Percentiles rank a stretch among this genome's conserved stretches.
These are phyloP conservation scores for Cheiracanthium punctorium DNA, from an alignment of 2,888 invertebrate species.

Conservation along the genomic window DNA sequence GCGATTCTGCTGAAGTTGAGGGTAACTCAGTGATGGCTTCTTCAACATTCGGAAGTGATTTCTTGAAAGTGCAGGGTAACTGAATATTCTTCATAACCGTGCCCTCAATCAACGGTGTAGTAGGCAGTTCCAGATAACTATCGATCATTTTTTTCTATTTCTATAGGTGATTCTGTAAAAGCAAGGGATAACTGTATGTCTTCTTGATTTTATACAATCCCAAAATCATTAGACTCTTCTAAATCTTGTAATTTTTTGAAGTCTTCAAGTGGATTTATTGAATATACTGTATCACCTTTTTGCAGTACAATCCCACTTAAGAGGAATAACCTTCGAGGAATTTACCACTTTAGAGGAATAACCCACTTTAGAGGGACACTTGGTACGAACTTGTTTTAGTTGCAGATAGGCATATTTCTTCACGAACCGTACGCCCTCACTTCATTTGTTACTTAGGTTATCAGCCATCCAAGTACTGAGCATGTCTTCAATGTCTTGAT, in stretches of 20 bases:
- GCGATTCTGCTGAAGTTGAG: conserved; percentile 24
- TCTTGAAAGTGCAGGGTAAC: conserved; percentile 32
- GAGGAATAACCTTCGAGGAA: no score
- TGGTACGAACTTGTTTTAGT: no score
- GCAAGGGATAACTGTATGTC: no score
- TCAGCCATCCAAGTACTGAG: no score
- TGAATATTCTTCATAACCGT: conserved; percentile 43
- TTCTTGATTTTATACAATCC: no score
- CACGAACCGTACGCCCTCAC: background rate
- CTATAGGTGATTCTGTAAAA: background rate
- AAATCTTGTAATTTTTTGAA: background rate
- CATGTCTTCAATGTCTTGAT: no score
- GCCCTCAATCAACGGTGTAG: conserved; percentile 32
- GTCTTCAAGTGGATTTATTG: background rate
- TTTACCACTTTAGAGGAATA: background rate
- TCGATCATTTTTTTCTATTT: background rate
- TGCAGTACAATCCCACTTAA: background rate
- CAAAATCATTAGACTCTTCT: no score
- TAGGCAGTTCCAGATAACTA: conserved; percentile 19
- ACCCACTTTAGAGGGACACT: no score
- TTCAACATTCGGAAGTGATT: conserved; percentile 34
- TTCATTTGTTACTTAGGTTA: background rate
- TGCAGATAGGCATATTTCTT: background rate
- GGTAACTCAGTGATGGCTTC: conserved; percentile 24
- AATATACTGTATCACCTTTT: background rate